Evolutionary conservation across 2,888 invertebrate species (phyloP), one percentile per base, ranked within the genome.

Genomic region (Schrankia costaestrigalis): DNA sequence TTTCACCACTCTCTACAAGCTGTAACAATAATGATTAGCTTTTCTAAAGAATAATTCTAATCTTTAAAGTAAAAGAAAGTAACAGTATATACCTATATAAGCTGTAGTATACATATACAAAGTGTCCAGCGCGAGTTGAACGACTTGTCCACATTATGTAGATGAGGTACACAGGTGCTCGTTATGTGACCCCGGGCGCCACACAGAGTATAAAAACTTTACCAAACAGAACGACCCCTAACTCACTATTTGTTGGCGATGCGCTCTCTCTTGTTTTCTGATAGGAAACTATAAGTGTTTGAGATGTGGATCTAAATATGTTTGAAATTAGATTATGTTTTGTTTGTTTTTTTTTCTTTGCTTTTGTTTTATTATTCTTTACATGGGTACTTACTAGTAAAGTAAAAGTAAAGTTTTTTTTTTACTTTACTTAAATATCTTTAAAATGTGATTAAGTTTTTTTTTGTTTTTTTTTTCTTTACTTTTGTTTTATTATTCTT

Each of bases 61-160:
- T 5, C 3, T 7, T 7, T 5, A 5, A 17, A 17, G 3, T 5
- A 17, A 17, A 17, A 17, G 3, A 17, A 5, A 3, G 7, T 7
- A 5, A 17, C 17, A 17, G 7, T 17, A 7, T 7, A 21, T 21
- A 21, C n/a, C n/a, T 8, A 21, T 9, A 8, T 21, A 4, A n/a
- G 9, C 3, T n/a, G 10, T 23, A 11, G 23, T 6, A 7, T 7
- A 11, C 11, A 4, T 23, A 12, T 23, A 23, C 12, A 74, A 77
- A 72, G 54, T 71, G 77, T 76, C 78, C 79, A 65, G 71, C 60
- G 41, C 10, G 63, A 72, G 79, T 80, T 78, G 72, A 77, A 69
- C 71, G 79, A 76, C 83, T 79, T 76, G 80, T 77, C 78, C 78
- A 83, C 82, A 86, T 86, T 86, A 86, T 86, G 85, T 78, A 85